A percentile compares a stretch with the other conserved stretches of the same genome.
These are phyloP conservation scores for Baronia brevicornis DNA, from an alignment of 2,888 invertebrate species.

Conservation along the genomic window DNA sequence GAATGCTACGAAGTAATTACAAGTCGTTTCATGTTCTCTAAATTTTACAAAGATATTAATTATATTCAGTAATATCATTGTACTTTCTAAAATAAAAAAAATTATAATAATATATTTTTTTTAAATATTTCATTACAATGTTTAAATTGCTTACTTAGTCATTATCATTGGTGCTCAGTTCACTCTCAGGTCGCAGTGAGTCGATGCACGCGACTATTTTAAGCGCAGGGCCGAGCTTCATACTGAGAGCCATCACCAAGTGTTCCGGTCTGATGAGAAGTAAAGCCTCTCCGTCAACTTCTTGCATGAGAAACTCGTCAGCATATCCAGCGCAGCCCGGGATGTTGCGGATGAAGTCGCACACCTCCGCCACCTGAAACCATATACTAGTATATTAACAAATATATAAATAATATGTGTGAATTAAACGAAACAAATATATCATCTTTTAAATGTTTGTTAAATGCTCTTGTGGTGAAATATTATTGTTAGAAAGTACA, in stretches of 20 bases:
- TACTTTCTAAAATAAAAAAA: slow-evolving; percentile 5
- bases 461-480: too few species aligned
- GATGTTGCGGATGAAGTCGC: slow-evolving; percentile 90
- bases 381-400: too few species aligned
- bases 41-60: too few species aligned
- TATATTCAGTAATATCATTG: too few species aligned
- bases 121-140: too few species aligned
- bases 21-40: too few species aligned
- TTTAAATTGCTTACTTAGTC: slow-evolving; percentile 40
- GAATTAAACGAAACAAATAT: too few species aligned
- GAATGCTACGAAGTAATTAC: too few species aligned
- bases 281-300: slow-evolving; percentile 96
- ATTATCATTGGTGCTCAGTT: slow-evolving; percentile 38
- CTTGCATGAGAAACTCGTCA: slow-evolving; percentile 95
- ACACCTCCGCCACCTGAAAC: slow-evolving; percentile 86
- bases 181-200: slow-evolving; percentile 81
- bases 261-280: slow-evolving; percentile 95
- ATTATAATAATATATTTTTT: background rate
- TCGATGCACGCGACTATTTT: slow-evolving; percentile 96
- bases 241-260: slow-evolving; percentile 94
- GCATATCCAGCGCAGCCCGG: slow-evolving; percentile 95
- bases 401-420: too few species aligned
- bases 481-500: too few species aligned
- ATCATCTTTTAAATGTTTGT: too few species aligned
- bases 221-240: slow-evolving; percentile 96